Percentiles rank a stretch among this genome's conserved stretches.
These are phyloP conservation scores for Lissocephala sabroskyi DNA, from an alignment of 2,888 invertebrate species.

Conservation along the genomic window DNA sequence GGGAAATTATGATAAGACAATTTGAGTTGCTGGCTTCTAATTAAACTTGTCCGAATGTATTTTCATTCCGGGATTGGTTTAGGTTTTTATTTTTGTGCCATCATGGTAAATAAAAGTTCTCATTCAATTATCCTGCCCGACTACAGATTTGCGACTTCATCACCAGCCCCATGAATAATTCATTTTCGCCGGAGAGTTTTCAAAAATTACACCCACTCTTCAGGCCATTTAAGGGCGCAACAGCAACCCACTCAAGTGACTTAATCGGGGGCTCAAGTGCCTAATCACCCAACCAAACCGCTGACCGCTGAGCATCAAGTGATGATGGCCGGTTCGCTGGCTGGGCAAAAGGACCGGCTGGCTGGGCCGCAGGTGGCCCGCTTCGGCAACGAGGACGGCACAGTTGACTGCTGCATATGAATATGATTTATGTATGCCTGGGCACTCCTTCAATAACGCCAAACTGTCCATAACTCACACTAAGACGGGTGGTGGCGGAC, in stretches of 20 bases:
- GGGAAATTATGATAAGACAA: constrained; percentile 61
- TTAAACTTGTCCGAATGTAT: constrained; percentile 42
- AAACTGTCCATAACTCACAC: constrained; percentile 59
- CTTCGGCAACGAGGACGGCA: no score
- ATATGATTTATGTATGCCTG: constrained; percentile 54
- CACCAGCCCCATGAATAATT: constrained; percentile 46
- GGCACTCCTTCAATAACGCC: constrained; percentile 63
- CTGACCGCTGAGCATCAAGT: no score
- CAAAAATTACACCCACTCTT: constrained; percentile 32
- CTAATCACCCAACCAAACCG: constrained; percentile 16
- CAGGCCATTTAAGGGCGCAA: constrained; percentile 26
- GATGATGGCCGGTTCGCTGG: no score
- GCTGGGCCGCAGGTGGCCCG: background rate
- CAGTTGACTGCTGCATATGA: background rate
- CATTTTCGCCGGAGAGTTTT: constrained; percentile 36
- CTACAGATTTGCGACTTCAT: constrained; percentile 34
- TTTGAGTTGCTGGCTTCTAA: constrained; percentile 54
- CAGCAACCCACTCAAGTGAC: constrained; percentile 30
- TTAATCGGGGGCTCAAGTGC: constrained; percentile 41
- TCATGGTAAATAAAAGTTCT: constrained; percentile 60
- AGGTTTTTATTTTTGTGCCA: constrained; percentile 39
- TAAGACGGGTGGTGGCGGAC: constrained; percentile 34
- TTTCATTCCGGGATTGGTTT: constrained; percentile 12
- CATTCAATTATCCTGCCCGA: constrained; percentile 25
- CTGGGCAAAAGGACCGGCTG: constrained; percentile 5